Conservation (phyloP, 1,140 invertebrate genomes). For the Pseudomyrmex flavicornis region DNA sequence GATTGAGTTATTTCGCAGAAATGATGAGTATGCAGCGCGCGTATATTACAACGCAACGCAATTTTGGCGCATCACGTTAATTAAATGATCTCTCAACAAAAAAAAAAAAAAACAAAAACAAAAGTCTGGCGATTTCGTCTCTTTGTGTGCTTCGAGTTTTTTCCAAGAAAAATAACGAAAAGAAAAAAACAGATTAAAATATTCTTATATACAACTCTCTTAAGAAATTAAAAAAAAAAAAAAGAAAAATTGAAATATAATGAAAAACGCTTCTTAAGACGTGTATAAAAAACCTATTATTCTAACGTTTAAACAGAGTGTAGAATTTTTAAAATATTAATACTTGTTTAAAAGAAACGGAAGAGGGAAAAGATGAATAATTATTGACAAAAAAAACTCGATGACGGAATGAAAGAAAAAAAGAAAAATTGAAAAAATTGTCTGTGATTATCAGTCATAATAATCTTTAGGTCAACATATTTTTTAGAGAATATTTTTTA, state of each 20-base stretch:
- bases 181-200: constrained; percentile 22
- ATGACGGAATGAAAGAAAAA: constrained; percentile 72
- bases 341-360: constrained; percentile 73
- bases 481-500: constrained; percentile 86
- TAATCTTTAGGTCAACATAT: constrained; percentile 85
- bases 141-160: constrained; percentile 44
- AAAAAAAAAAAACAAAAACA: too few species aligned
- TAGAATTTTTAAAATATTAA: constrained; percentile 75
- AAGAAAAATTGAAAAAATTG: constrained; percentile 81
- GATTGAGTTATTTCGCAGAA: constrained; percentile 65
- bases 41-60: constrained; percentile 38
- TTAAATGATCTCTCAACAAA: constrained; percentile 25
- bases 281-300: constrained; percentile 73
- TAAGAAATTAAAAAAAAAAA: constrained; percentile 47
- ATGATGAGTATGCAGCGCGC: constrained; percentile 26
- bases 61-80: constrained; percentile 61
- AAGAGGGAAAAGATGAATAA: constrained; percentile 49
- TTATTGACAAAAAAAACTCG: constrained; percentile 63
- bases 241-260: constrained; percentile 71
- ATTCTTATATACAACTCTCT: constrained; percentile 32
- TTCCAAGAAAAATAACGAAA: not conserved
- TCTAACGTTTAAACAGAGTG: constrained; percentile 76
- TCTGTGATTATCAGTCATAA: constrained; percentile 86
- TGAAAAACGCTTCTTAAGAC: constrained; percentile 77
- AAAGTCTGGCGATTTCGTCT: constrained; percentile 43